A percentile compares a stretch with the other conserved stretches of the same genome.
Conservation (phyloP, 2,113 vertebrate species). For the Tragelaphus buxtoni region DNA sequence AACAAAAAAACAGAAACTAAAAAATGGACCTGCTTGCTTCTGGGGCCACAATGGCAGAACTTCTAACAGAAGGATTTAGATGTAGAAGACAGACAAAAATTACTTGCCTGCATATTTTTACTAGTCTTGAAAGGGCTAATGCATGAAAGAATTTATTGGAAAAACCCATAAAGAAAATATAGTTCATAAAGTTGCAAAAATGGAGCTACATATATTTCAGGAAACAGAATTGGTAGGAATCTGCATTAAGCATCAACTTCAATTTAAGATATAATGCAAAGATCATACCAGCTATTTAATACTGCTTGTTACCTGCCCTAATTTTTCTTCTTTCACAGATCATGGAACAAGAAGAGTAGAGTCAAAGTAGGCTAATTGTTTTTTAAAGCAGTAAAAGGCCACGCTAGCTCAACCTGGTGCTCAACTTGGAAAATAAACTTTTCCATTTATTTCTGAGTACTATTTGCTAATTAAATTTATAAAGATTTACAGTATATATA, state of each 20-base stretch:
- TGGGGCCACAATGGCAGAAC: neutral
- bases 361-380: neutral
- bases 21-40: conserved; percentile 21
- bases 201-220: conserved; percentile 5
- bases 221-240: neutral
- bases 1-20: neutral
- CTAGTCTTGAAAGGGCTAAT: neutral
- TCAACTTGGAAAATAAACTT: neutral
- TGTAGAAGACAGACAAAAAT: neutral
- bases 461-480: neutral
- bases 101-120: neutral
- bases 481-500: conserved; percentile 18
- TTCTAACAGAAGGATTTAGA: conserved; percentile 12
- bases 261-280: conserved; percentile 14
- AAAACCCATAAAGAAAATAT: neutral
- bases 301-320: neutral
- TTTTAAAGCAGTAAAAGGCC: conserved; percentile 20
- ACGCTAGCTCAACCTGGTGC: neutral
- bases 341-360: neutral
- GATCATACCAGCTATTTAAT: neutral
- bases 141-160: neutral
- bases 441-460: neutral
- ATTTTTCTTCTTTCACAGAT: conserved; percentile 23
- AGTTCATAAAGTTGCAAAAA: conserved; percentile 3
- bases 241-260: neutral